Conservation (phyloP, 2,113 vertebrate genomes). For the Recurvirostra avosetta region DNA sequence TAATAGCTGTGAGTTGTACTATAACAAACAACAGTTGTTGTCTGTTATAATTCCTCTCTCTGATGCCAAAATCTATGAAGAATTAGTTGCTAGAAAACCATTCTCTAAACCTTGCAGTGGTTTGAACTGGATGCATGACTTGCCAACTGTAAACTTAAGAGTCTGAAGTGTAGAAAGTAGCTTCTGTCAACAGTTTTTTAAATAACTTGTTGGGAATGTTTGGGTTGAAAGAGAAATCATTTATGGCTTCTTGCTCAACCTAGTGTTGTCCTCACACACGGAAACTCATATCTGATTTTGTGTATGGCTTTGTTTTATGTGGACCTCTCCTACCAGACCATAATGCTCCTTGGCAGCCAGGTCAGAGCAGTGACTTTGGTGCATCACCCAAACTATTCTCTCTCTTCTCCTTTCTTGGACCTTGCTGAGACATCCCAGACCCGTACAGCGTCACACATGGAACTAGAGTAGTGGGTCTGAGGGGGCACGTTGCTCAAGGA, state of each 20-base stretch:
- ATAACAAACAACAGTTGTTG: neutral
- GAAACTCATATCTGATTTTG: neutral
- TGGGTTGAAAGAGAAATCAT: neutral
- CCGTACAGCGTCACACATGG: neutral
- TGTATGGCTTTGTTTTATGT: neutral
- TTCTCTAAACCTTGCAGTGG: neutral
- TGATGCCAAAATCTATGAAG: neutral
- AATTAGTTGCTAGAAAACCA: neutral
- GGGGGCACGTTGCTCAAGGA: neutral
- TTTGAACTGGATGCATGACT: neutral
- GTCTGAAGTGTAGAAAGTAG: neutral
- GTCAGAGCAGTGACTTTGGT: neutral
- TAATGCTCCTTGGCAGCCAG: neutral
- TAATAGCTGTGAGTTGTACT: neutral
- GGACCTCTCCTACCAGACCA: neutral
- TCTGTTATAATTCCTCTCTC: neutral
- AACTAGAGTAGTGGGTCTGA: neutral
- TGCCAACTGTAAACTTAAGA: neutral
- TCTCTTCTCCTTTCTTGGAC: neutral
- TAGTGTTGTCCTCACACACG: neutral
- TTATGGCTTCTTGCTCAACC: neutral
- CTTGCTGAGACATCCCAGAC: neutral
- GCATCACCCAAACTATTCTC: neutral
- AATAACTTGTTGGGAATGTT: neutral
- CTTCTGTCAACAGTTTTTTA: neutral